Conservation (phyloP, 2,888 invertebrate genomes). For the Lochmaea crataegi region DNA sequence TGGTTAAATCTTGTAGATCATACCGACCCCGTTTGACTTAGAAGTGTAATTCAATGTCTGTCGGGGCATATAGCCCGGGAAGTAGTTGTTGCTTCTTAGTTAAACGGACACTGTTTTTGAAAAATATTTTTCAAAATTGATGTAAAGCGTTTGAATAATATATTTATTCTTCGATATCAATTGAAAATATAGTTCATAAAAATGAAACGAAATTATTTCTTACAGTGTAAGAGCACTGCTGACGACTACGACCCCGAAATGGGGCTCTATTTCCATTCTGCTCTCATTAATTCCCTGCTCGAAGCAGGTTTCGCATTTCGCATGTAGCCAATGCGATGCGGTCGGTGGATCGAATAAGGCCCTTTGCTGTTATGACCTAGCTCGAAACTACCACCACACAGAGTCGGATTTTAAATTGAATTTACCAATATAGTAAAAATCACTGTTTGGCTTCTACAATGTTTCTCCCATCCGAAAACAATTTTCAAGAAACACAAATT, state of each 20-base stretch:
- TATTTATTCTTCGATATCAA: too few species aligned
- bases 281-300: conserved; percentile 26
- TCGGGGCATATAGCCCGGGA: too few species aligned
- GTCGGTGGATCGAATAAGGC: conserved; percentile 7
- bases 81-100: too few species aligned
- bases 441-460: neutral
- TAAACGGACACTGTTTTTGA: too few species aligned
- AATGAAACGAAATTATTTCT: neutral
- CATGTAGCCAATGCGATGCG: conserved; percentile 18
- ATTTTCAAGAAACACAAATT: too few species aligned
- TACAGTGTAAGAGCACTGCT: conserved; percentile 7
- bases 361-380: conserved; percentile 34
- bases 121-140: too few species aligned
- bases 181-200: too few species aligned
- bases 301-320: conserved; percentile 32
- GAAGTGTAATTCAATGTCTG: too few species aligned
- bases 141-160: too few species aligned
- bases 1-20: too few species aligned
- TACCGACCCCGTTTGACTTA: too few species aligned
- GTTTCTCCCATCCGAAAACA: too few species aligned
- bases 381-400: neutral
- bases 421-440: neutral
- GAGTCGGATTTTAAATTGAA: conserved; percentile 14
- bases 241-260: conserved; percentile 5
- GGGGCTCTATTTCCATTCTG: conserved; percentile 14